Evolutionary conservation across 2,888 invertebrate species (phyloP).

Genomic region (Tetragonisca angustula): DNA sequence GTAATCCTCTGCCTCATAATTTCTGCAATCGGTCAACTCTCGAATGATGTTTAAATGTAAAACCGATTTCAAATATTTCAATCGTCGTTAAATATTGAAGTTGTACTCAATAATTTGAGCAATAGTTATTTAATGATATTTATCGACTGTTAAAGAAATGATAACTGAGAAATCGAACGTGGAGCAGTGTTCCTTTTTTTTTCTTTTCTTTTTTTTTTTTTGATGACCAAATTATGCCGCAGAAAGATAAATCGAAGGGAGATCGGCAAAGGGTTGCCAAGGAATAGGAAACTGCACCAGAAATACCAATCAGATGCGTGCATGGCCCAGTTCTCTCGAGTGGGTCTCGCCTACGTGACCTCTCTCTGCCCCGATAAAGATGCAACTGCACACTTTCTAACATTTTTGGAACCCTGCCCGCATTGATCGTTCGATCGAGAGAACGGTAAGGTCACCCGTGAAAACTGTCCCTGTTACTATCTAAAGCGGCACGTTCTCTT

Average conservation of each 20-base stretch:
- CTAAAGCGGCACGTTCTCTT: neutral
- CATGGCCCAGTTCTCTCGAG: conserved; percentile 16
- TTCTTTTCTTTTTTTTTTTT: too few relatives aligned
- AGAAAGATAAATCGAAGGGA: neutral
- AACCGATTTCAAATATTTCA: too few relatives aligned
- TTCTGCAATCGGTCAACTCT: too few relatives aligned
- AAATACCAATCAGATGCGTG: conserved; percentile 16
- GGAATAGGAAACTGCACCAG: conserved; percentile 5
- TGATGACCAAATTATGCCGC: neutral
- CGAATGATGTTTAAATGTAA: too few relatives aligned
- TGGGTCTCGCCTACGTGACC: conserved; percentile 21
- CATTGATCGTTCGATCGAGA: conserved; percentile 18
- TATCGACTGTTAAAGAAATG: too few relatives aligned
- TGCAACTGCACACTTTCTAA: conserved; percentile 31
- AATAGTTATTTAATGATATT: too few relatives aligned
- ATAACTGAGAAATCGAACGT: neutral
- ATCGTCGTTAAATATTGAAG: too few relatives aligned
- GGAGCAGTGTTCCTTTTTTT: neutral
- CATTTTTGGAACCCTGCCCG: conserved; percentile 46
- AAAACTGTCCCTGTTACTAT: neutral
- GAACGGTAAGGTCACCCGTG: conserved; percentile 29
- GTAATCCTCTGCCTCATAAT: too few relatives aligned
- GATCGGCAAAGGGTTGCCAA: neutral
- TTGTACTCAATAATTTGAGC: too few relatives aligned
- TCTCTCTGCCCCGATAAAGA: conserved; percentile 15